Evolutionary conservation across 1,140 invertebrate genomes (phyloP), one percentile per base, ranked within the genome.

Genomic region (Drosophila ananassae): DNA sequence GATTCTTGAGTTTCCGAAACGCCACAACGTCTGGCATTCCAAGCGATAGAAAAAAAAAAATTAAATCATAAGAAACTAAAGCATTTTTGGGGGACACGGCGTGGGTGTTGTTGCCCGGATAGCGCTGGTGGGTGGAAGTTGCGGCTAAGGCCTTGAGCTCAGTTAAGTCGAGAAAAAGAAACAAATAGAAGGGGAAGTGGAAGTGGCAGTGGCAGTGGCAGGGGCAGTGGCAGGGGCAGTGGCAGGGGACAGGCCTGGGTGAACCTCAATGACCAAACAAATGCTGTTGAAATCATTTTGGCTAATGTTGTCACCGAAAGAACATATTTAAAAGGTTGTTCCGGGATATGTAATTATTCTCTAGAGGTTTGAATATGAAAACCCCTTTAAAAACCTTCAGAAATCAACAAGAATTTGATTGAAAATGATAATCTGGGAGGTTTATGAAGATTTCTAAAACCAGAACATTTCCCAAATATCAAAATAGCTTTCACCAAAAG

Each of bases 281-380:
- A 41, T 73, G 52, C 63, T 81, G 82, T 87, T 34, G 82, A 85
- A 87, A 85, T 85, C 83, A 87, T 87, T 85, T 85, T 85, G 82
- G 63, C 82, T 85, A 85, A 85, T 85, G 83, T 76, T 85, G 82
- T 85, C 82, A 81, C 73, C 78, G 64, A 51, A 37, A 52, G 24
- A 21, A 47, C 12, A 12, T 12, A 37, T 37, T 37, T 12, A 37
- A 4, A 37, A 37, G 34, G 34, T 37, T 4, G 12, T 37, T 37
- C 3, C 2, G 34, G 12, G 34, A 1, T 37, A 10, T 10, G 4
- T 0, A 37, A 2, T 2, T 10, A 9, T 32, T 1, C 0, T 32
- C 2, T 1, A 9, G 6, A 32, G 9, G 0, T 6, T 5, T 0
- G 5, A 28, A 28, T 28, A 5, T n/a, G 21, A 32, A 32, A 32